Evolutionary conservation across 1,140 invertebrate species (phyloP).

Genomic region (Brachionus paranguensis): DNA sequence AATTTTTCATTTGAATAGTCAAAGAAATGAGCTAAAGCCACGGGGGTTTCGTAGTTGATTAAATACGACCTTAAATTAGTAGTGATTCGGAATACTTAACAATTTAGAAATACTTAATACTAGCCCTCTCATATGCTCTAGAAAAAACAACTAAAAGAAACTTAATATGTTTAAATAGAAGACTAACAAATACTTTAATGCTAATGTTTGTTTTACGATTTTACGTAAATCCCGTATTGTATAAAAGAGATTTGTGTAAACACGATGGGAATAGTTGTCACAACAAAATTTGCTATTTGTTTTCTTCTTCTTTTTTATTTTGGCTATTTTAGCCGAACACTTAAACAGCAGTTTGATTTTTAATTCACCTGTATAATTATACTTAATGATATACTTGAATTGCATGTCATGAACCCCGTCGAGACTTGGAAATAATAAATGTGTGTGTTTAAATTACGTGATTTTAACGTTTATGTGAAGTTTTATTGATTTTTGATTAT

Average conservation of each 20-base stretch:
- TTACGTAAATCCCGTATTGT: background rate
- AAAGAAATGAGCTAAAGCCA: background rate
- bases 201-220: background rate
- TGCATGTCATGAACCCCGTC: background rate
- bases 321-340: background rate
- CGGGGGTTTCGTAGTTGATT: background rate
- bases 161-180: background rate
- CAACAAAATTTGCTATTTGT: background rate
- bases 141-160: background rate
- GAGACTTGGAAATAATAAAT: background rate
- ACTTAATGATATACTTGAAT: background rate
- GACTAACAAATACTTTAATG: background rate
- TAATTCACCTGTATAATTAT: background rate
- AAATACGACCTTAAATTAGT: background rate
- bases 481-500: background rate
- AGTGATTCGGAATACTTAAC: background rate
- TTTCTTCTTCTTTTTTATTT: background rate
- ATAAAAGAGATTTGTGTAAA: background rate
- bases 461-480: background rate
- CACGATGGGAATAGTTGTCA: background rate
- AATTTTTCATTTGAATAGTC: background rate
- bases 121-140: background rate
- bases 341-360: background rate
- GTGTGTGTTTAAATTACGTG: background rate
- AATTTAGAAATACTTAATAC: background rate